These are phyloP conservation scores for Tyto alba DNA, from an alignment of 2,113 vertebrate genomes.

Conservation along the genomic window DNA sequence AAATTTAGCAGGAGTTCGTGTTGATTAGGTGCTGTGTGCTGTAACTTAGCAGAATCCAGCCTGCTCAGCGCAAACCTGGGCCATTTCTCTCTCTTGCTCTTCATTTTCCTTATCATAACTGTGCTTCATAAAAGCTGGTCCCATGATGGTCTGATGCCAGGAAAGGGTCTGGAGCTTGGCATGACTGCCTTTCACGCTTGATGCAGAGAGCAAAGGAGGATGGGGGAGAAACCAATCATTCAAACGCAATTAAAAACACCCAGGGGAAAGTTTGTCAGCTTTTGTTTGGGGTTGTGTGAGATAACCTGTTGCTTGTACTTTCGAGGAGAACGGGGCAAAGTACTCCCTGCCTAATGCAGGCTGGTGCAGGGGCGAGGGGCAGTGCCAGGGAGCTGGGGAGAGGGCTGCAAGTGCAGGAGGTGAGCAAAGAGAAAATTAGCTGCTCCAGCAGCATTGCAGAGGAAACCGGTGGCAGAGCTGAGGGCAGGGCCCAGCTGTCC, in stretches of 20 bases:
- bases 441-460: background rate
- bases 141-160: background rate
- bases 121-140: background rate
- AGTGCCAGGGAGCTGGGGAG: background rate
- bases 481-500: background rate
- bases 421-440: background rate
- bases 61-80: background rate
- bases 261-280: background rate
- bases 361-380: background rate
- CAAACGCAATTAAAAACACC: background rate
- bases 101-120: background rate
- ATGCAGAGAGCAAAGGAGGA: background rate
- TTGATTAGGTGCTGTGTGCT: background rate
- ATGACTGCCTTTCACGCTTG: background rate
- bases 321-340: background rate
- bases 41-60: background rate
- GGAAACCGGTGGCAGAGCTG: background rate
- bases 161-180: background rate
- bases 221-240: background rate
- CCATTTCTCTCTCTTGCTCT: background rate
- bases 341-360: background rate
- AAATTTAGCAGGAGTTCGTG: background rate
- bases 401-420: background rate
- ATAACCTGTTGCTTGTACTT: background rate
- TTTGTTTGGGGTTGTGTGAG: background rate